Evolutionary conservation across 1,140 invertebrate genomes (phyloP), one percentile per base, ranked within the genome.

Genomic region (Anoplophora glabripennis): DNA sequence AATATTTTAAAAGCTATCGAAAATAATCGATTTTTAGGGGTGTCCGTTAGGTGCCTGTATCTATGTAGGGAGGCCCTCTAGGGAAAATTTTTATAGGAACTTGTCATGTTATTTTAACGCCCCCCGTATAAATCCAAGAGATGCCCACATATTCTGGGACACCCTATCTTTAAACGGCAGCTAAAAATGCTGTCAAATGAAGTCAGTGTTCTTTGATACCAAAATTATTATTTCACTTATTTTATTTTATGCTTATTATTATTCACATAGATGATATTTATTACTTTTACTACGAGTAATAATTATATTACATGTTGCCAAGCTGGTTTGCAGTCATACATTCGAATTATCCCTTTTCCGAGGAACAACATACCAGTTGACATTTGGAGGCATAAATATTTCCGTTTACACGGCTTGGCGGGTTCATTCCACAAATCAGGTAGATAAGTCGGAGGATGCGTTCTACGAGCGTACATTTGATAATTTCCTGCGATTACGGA

Each of bases 401-500:
- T 10, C 36, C 9, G 36, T 38, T 9, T 10, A 10, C 9, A 38
- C 12, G 12, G 12, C 9, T 38, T 12, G 9, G 36, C 9, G 9
- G 36, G 12, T 38, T 12, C 36, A 12, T 1, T 10, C 36, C 28
- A 36, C 46, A 48, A 48, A 48, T 36, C 62, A 67, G 62, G 58
- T 67, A 68, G 68, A 70, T 68, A 69, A 70, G 66, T 66, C 64
- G 67, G 59, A 18, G 33, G 52, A 55, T 66, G 61, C 46, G 65
- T 67, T 67, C 63, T 64, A 65, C 53, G 64, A 61, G 66, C 68
- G 69, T 60, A 63, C 69, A 71, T 71, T 65, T 67, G 69, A 69
- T 69, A 69, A 71, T 69, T 71, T 71, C 69, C 69, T 71, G 69
- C 61, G 67, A 71, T 71, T 71, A 71, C 59, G 53, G 33, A 42